Evolutionary conservation across 2,797 vertebrate species (phyloP).

Genomic region (Rhyacichthys aspro): DNA sequence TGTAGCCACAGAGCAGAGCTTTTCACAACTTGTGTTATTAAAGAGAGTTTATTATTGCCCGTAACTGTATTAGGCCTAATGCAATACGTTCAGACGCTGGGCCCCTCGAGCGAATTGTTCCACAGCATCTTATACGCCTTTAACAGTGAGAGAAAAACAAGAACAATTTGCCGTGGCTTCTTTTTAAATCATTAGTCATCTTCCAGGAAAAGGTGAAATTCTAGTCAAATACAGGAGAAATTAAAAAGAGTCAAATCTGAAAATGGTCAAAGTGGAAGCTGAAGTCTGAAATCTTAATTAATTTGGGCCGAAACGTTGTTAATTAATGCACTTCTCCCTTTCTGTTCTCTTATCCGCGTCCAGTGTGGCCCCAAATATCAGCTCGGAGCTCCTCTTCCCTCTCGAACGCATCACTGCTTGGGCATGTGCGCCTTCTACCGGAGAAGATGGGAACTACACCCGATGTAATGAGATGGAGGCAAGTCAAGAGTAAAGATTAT

Average conservation of each 20-base stretch:
- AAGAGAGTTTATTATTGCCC: constrained; percentile 41
- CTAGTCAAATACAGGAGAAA: not conserved
- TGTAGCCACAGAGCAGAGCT: constrained; percentile 27
- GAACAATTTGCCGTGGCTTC: not conserved
- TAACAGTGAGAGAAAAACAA: no score
- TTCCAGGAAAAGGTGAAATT: not conserved
- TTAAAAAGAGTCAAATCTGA: not conserved
- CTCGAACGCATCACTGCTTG: constrained; percentile 79
- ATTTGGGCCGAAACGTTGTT: constrained; percentile 1
- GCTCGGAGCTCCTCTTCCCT: constrained; percentile 42
- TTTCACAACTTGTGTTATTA: constrained; percentile 55
- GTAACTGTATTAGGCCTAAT: constrained; percentile 23
- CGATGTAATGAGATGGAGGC: not conserved
- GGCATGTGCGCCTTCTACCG: constrained; percentile 95
- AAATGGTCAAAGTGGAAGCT: not conserved
- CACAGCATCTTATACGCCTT: no score
- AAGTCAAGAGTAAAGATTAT: constrained; percentile 12
- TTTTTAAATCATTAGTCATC: not conserved
- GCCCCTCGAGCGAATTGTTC: not conserved
- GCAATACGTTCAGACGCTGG: constrained; percentile 6
- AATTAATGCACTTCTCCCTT: constrained; percentile 6
- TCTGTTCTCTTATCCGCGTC: constrained; percentile 26
- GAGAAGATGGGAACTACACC: constrained; percentile 79
- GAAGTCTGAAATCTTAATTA: constrained; percentile 6
- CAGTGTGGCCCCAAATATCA: constrained; percentile 47